Percentiles rank a stretch among this genome's conserved stretches.
phyloP scores from a whole-genome alignment of 2,888 invertebrate genomes.

The Desoria tigrina region DNA sequence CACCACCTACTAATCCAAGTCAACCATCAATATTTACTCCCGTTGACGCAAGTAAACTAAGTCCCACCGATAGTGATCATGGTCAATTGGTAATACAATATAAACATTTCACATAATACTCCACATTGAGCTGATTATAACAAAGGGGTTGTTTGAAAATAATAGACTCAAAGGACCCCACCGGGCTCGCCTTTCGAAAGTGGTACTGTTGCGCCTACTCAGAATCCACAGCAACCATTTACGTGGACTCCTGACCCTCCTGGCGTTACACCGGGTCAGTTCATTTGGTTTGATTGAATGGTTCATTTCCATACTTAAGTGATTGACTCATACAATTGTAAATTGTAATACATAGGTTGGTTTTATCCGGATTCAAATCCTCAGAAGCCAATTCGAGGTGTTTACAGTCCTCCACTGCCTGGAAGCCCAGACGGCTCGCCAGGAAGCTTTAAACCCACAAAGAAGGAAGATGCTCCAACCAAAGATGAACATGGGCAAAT shows the following conservation, averaged over 20 bases:
- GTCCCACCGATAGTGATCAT: background rate
- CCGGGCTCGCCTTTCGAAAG: background rate
- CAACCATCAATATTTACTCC: background rate
- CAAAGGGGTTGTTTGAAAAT: background rate
- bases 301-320: too few species aligned
- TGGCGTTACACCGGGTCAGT: background rate
- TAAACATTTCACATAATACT: background rate
- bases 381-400: background rate
- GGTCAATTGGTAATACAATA: slow-evolving; percentile 3
- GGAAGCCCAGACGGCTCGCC: background rate
- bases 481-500: slow-evolving; percentile 8
- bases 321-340: too few species aligned
- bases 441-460: background rate
- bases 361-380: slow-evolving; percentile 1
- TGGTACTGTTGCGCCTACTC: background rate
- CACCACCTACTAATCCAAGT: background rate
- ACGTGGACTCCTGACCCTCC: background rate
- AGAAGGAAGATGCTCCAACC: background rate
- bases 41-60: background rate
- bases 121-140: background rate
- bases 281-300: too few species aligned
- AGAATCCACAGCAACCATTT: background rate
- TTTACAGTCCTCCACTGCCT: background rate
- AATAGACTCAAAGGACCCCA: background rate
- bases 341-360: background rate